Conservation (phyloP, 1,140 invertebrate genomes). For the Sycophaga agraensis region DNA sequence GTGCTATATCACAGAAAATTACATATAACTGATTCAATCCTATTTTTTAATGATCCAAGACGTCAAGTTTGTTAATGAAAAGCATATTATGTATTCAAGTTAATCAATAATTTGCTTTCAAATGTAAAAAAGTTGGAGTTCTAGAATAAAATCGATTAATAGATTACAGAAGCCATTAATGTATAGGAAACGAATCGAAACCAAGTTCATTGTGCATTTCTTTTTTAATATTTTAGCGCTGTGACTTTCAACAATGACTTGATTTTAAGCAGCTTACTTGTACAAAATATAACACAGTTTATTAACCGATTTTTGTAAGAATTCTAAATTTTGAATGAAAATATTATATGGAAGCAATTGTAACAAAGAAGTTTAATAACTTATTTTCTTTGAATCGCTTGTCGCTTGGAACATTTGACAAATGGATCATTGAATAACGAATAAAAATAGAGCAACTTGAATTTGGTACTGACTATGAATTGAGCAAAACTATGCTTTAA, state of each 20-base stretch:
- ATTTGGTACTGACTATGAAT: conserved; percentile 39
- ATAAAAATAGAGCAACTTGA: conserved; percentile 36
- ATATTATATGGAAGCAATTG: conserved; percentile 14
- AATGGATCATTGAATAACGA: conserved; percentile 38
- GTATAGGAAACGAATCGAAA: not conserved
- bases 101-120: not conserved
- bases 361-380: not conserved
- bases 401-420: conserved; percentile 41
- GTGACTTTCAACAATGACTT: conserved; percentile 14
- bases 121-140: conserved; percentile 12
- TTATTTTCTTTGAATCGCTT: conserved; percentile 17
- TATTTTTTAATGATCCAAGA: conserved; percentile 21
- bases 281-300: conserved; percentile 6
- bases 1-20: conserved; percentile 25
- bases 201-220: conserved; percentile 16
- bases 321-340: conserved; percentile 8
- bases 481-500: conserved; percentile 24
- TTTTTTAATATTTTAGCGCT: conserved; percentile 13
- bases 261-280: conserved; percentile 3
- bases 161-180: not conserved
- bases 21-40: conserved; percentile 20
- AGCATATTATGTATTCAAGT: not conserved
- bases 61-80: not conserved
- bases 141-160: conserved; percentile 13
- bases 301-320: conserved; percentile 16